Evolutionary conservation across 2,888 invertebrate species (phyloP).

Genomic region (Lasioglossum figueresi): DNA sequence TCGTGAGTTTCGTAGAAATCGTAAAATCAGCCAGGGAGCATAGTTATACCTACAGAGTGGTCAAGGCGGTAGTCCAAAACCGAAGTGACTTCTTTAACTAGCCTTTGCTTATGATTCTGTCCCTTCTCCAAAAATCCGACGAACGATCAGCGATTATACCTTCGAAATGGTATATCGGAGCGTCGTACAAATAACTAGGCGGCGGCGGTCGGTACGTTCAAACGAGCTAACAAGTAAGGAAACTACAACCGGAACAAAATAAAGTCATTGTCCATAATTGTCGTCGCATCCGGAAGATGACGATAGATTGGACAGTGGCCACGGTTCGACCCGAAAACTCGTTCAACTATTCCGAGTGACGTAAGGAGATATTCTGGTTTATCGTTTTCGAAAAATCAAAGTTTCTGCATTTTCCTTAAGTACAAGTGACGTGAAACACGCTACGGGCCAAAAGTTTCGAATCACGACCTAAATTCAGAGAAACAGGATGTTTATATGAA

Average conservation of each 20-base stretch:
- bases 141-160: conserved; percentile 68
- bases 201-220: conserved; percentile 68
- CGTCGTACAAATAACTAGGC: conserved; percentile 70
- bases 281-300: conserved; percentile 41
- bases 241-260: conserved; percentile 50
- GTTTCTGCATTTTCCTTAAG: too few species aligned
- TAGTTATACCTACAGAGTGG: conserved; percentile 46
- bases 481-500: too few species aligned
- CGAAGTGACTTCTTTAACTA: conserved; percentile 48
- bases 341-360: background rate
- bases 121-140: conserved; percentile 58
- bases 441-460: too few species aligned
- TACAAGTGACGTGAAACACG: too few species aligned
- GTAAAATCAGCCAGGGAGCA: conserved; percentile 56
- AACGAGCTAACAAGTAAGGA: conserved; percentile 50
- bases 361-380: background rate
- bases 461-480: too few species aligned
- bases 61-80: conserved; percentile 26
- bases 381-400: background rate
- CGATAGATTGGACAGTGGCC: conserved; percentile 42
- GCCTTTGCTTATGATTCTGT: conserved; percentile 53
- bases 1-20: conserved; percentile 57
- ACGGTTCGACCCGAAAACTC: background rate
- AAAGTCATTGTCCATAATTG: conserved; percentile 67
- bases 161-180: conserved; percentile 64